Percentiles rank a stretch among this genome's conserved stretches.
phyloP scores from a whole-genome alignment of 2,797 vertebrate genomes.

The Protonibea diacanthus region DNA sequence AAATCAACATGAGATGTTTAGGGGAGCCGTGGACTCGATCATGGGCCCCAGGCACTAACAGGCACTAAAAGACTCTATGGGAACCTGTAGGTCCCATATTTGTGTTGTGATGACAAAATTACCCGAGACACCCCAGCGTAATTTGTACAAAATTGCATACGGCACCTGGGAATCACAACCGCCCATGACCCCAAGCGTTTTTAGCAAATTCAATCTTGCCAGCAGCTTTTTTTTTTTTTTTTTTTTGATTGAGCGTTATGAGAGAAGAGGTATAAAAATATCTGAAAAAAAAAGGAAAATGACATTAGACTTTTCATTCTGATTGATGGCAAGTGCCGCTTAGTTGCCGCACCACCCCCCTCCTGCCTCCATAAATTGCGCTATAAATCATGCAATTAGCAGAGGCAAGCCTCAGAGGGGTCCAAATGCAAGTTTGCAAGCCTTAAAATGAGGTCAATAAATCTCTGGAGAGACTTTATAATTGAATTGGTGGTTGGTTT shows the following conservation, averaged over 20 bases:
- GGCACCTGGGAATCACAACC: conserved; percentile 36
- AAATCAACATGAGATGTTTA: conserved; percentile 34
- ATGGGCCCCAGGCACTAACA: neutral
- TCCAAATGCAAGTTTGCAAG: conserved; percentile 45
- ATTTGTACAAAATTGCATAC: conserved; percentile 41
- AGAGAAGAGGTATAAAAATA: conserved; percentile 36
- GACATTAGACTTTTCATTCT: conserved; percentile 55
- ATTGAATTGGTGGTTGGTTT: conserved; percentile 55
- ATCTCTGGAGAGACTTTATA: conserved; percentile 56
- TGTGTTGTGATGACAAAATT: conserved; percentile 39
- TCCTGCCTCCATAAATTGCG: conserved; percentile 58
- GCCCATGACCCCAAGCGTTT: conserved; percentile 13
- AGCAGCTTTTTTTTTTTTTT: neutral
- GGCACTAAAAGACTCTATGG: neutral
- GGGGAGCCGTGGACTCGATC: neutral
- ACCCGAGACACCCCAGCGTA: neutral
- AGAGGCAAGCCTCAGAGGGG: conserved; percentile 43
- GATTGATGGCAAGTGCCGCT: conserved; percentile 63
- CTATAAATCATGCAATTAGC: conserved; percentile 76
- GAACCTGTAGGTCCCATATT: conserved; percentile 21
- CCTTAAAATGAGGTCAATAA: conserved; percentile 59
- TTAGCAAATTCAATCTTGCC: conserved; percentile 13
- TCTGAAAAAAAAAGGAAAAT: conserved; percentile 40
- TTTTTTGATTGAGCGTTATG: conserved; percentile 47
- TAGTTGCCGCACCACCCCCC: conserved; percentile 48